phyloP scores from a whole-genome alignment of 2,113 vertebrate genomes.

The Rhabdornis inornatus region DNA sequence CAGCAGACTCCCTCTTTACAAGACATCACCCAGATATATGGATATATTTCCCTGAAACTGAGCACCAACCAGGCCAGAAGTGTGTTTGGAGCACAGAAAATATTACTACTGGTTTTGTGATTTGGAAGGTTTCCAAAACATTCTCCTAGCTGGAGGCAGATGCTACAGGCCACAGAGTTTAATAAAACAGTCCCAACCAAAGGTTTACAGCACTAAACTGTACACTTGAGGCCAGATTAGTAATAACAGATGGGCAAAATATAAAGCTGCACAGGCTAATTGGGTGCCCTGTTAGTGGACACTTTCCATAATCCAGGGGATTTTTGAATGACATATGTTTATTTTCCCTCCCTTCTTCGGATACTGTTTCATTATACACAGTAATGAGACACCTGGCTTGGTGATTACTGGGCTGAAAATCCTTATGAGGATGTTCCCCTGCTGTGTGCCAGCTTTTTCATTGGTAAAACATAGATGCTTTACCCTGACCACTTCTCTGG shows the following conservation, averaged over 20 bases:
- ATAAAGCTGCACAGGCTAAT: constrained; percentile 47
- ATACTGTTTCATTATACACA: background rate
- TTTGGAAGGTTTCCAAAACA: background rate
- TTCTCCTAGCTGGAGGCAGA: background rate
- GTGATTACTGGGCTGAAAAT: background rate
- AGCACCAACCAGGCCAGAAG: background rate
- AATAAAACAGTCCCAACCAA: constrained; percentile 27
- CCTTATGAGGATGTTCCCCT: background rate
- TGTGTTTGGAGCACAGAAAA: background rate
- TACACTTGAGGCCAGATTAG: constrained; percentile 42
- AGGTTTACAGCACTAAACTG: constrained; percentile 24
- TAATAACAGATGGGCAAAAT: constrained; percentile 64
- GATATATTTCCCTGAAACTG: background rate
- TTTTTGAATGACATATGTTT: constrained; percentile 56
- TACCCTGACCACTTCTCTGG: background rate
- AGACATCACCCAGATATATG: background rate
- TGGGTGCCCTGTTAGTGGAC: background rate
- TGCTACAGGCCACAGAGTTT: background rate
- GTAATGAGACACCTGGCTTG: background rate
- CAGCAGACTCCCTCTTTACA: background rate
- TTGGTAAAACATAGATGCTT: background rate
- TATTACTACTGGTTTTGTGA: background rate
- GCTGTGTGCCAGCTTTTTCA: background rate
- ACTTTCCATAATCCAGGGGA: constrained; percentile 15
- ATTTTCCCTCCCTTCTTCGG: background rate